phyloP scores from a whole-genome alignment of 1,140 invertebrate genomes.

The Neoseiulus cucumeris region DNA sequence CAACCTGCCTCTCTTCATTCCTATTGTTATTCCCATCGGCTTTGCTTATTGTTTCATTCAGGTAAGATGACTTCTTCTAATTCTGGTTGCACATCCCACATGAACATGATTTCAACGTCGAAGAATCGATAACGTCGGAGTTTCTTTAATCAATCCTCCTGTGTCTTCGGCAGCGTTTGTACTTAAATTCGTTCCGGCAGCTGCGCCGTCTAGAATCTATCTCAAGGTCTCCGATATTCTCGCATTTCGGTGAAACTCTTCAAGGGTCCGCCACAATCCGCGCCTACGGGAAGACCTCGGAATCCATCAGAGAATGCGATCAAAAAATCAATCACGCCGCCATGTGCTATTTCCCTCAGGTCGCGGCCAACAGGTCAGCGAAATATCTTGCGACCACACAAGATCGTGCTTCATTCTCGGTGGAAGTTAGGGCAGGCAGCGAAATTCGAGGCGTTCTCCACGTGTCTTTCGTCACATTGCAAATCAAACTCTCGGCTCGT shows the following conservation, averaged over 20 bases:
- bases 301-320: constrained; percentile 51
- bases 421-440: too few species aligned
- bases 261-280: constrained; percentile 35
- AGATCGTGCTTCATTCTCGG: too few species aligned
- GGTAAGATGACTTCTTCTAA: constrained; percentile 23
- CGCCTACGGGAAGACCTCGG: constrained; percentile 30
- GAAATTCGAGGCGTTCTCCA: too few species aligned
- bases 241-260: constrained; percentile 36
- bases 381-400: too few species aligned
- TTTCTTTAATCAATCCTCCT: too few species aligned
- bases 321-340: constrained; percentile 65
- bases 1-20: constrained; percentile 56
- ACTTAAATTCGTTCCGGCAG: constrained; percentile 34
- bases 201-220: constrained; percentile 35
- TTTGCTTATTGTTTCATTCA: constrained; percentile 66
- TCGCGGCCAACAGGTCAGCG: constrained; percentile 54
- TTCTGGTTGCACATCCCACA: too few species aligned
- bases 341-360: constrained; percentile 62
- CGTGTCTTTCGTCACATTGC: too few species aligned
- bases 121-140: too few species aligned
- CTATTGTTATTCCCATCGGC: constrained; percentile 57
- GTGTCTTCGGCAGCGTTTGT: constrained; percentile 28
- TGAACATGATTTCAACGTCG: too few species aligned
- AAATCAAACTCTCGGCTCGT: too few species aligned
- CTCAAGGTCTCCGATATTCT: constrained; percentile 35